These are phyloP conservation scores for Enteromius treurensis DNA, from an alignment of 2,797 vertebrate genomes.

Conservation along the genomic window DNA sequence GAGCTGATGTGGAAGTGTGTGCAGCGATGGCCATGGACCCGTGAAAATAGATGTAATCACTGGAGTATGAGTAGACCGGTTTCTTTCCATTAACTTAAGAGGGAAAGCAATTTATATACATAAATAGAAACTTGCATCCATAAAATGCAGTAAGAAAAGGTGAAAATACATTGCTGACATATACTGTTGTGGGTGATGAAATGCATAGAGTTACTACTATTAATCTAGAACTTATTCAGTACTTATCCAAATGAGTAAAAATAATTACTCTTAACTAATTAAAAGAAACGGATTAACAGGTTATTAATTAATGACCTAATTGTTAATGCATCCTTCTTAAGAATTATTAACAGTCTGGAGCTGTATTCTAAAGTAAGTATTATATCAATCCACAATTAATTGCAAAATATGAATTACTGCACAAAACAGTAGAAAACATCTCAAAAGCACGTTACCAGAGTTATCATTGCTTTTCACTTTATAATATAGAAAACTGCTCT, in stretches of 20 bases:
- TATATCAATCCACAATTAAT: not conserved
- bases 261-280: not conserved
- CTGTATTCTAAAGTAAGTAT: not conserved
- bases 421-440: not conserved
- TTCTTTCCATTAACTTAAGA: slow-evolving; percentile 23
- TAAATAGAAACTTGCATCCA: slow-evolving; percentile 2
- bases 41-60: not conserved
- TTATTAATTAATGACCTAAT: not conserved
- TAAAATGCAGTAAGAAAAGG: not conserved
- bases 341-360: not conserved
- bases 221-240: not conserved
- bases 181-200: not conserved
- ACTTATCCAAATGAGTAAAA: not conserved
- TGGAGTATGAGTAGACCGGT: not conserved
- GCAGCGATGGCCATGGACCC: not conserved
- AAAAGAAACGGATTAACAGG: not conserved
- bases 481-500: not conserved
- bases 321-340: not conserved
- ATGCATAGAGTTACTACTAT: not conserved
- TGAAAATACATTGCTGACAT: not conserved
- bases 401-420: not conserved
- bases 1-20: not conserved
- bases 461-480: not conserved
- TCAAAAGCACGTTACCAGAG: not conserved
- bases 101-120: slow-evolving; percentile 3